Conservation (phyloP, 2,797 vertebrate genomes). For the Dermochelys coriacea region DNA sequence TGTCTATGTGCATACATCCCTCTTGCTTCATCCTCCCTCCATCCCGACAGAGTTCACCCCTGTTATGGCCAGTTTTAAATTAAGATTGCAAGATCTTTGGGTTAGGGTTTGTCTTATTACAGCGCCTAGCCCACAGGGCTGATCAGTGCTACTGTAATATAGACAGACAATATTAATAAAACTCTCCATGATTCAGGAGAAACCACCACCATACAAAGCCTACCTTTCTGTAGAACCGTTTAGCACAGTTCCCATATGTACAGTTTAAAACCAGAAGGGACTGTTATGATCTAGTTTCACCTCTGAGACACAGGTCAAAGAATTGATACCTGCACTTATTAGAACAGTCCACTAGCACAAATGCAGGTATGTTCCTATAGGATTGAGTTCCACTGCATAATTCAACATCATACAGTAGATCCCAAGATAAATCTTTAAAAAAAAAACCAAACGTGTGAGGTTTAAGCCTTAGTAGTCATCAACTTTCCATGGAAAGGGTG, state of each 20-base stretch:
- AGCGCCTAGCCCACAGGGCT: background rate
- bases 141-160: background rate
- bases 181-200: fast-evolving
- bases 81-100: background rate
- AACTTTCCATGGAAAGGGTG: slow-evolving; percentile 43
- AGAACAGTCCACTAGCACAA: background rate
- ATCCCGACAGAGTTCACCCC: background rate
- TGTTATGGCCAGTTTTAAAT: background rate
- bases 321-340: slow-evolving; percentile 3
- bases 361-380: background rate
- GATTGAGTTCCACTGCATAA: slow-evolving; percentile 5
- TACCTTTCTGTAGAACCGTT: background rate
- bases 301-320: background rate
- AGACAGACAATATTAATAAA: background rate
- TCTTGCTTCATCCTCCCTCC: background rate
- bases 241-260: background rate
- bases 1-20: background rate
- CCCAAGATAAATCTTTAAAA: background rate
- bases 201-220: background rate
- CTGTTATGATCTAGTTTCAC: background rate
- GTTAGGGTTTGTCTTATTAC: background rate
- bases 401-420: background rate
- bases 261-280: background rate
- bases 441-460: background rate
- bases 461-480: slow-evolving; percentile 23